phyloP scores from a whole-genome alignment of 2,113 vertebrate species.

The Corythornis madagascariensis region DNA sequence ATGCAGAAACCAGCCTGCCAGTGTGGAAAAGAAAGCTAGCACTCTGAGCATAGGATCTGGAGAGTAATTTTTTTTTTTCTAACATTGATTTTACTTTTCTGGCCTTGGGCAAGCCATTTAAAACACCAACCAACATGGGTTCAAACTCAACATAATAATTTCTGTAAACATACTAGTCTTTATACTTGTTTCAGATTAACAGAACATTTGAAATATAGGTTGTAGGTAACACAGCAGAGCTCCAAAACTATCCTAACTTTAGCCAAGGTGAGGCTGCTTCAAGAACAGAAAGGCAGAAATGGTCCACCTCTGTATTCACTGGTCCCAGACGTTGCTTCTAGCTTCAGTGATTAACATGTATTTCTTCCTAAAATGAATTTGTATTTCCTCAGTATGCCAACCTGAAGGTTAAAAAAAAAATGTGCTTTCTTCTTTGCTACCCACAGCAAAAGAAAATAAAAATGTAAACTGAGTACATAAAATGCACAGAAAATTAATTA shows the following conservation, averaged over 20 bases:
- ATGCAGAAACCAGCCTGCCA: conserved; percentile 7
- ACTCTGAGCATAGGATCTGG: background rate
- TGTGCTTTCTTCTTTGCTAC: background rate
- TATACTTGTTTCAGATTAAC: background rate
- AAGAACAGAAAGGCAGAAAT: background rate
- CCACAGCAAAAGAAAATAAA: background rate
- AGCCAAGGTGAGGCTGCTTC: background rate
- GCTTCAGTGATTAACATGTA: background rate
- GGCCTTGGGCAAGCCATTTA: background rate
- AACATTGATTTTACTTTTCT: background rate
- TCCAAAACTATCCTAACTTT: background rate
- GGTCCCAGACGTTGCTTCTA: background rate
- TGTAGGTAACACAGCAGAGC: background rate
- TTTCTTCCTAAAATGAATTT: background rate
- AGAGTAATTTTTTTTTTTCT: background rate
- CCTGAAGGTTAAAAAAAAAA: background rate
- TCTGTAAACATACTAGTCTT: background rate
- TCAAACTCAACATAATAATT: background rate
- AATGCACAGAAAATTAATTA: background rate
- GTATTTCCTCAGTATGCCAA: background rate
- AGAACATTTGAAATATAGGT: background rate
- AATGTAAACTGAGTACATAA: background rate
- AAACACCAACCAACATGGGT: background rate
- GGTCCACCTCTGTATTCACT: background rate
- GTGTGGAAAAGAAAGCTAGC: background rate